Conservation (phyloP, 2,888 invertebrate species). For the Chrysomela aeneicollis region DNA sequence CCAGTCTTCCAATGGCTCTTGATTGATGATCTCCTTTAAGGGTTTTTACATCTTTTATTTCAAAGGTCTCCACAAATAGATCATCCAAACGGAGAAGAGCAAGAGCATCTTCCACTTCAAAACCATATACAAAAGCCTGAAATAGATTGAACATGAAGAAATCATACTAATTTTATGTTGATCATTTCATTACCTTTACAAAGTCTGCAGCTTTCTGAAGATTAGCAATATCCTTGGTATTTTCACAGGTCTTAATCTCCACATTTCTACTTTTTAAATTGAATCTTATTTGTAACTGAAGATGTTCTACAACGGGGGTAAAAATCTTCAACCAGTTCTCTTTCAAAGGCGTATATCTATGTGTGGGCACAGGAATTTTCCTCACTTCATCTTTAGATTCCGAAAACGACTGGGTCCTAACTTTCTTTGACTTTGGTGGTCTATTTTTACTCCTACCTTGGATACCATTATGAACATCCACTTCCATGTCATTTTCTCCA, state of each 20-base stretch:
- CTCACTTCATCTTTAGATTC: constrained; percentile 70
- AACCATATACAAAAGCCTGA: constrained; percentile 90
- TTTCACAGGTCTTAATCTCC: constrained; percentile 76
- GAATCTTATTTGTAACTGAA: constrained; percentile 92
- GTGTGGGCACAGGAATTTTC: constrained; percentile 89
- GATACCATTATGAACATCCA: constrained; percentile 73
- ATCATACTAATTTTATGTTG: neutral
- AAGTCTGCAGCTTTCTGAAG: constrained; percentile 98
- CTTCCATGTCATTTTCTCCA: constrained; percentile 70
- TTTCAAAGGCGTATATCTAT: constrained; percentile 93
- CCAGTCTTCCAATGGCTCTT: constrained; percentile 95
- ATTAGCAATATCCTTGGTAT: constrained; percentile 86
- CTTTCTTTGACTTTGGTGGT: constrained; percentile 47
- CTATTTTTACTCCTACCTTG: constrained; percentile 62
- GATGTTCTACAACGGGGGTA: constrained; percentile 93
- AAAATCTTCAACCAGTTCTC: constrained; percentile 98
- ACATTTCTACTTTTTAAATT: constrained; percentile 91
- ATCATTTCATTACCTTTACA: constrained; percentile 68
- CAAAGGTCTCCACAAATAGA: constrained; percentile 95
- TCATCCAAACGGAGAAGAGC: constrained; percentile 95
- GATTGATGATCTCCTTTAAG: constrained; percentile 94
- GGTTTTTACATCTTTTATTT: constrained; percentile 95
- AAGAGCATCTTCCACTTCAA: constrained; percentile 96
- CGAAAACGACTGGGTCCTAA: constrained; percentile 51
- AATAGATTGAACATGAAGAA: constrained; percentile 28